Evolutionary conservation across 2,888 invertebrate genomes (phyloP).

Genomic region (Chrysolina oricalcia): DNA sequence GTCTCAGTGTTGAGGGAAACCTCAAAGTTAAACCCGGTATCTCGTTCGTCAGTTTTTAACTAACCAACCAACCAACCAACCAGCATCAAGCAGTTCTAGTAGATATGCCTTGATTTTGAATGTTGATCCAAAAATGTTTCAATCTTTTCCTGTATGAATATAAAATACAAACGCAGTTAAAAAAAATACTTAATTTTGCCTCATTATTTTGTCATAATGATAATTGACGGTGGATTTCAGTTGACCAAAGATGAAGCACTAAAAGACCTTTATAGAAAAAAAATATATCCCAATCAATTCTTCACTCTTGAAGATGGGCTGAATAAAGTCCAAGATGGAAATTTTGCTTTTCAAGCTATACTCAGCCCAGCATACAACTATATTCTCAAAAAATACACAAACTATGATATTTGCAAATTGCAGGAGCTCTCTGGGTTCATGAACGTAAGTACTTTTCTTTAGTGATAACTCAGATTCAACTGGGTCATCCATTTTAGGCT

Average conservation of each 20-base stretch:
- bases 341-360: conserved; percentile 71
- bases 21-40: no score
- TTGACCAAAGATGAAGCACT: conserved; percentile 66
- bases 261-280: conserved; percentile 66
- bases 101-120: no score
- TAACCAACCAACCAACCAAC: no score
- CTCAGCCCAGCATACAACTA: conserved; percentile 68
- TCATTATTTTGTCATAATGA: no score
- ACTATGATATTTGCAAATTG: conserved; percentile 73
- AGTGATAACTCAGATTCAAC: not conserved
- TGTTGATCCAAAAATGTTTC: no score
- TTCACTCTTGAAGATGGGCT: conserved; percentile 68
- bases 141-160: no score
- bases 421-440: conserved; percentile 68
- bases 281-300: conserved; percentile 68
- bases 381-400: conserved; percentile 70
- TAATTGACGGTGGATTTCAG: conserved; percentile 47
- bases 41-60: no score
- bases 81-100: no score
- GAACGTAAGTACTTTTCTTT: conserved; percentile 52
- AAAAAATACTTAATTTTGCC: no score
- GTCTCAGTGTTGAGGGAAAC: no score
- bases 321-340: conserved; percentile 64
- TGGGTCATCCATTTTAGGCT: conserved; percentile 46
- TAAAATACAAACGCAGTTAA: no score